A percentile compares a stretch with the other conserved stretches of the same genome.
Evolutionary conservation across 2,888 invertebrate genomes (phyloP).

Genomic region (Gymnocheta viridis): DNA sequence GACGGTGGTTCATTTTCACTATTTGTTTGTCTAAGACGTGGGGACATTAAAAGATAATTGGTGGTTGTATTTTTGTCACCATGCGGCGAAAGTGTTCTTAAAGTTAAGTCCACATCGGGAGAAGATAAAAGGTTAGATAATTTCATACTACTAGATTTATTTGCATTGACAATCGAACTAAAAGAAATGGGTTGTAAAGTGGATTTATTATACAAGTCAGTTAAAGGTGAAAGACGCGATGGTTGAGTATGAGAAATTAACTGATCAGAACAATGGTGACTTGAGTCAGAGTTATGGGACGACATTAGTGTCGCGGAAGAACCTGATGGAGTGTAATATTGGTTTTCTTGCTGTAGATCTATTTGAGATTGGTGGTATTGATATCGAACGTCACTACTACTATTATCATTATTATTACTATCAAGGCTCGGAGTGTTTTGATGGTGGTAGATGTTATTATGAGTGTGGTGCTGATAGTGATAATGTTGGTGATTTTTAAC

Average conservation of each 20-base stretch:
- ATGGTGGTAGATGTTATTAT: constrained; percentile 68
- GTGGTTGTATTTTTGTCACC: neutral
- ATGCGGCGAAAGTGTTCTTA: constrained; percentile 29
- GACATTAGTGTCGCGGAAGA: neutral
- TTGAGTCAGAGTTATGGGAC: constrained; percentile 4
- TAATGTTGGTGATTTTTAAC: constrained; percentile 75
- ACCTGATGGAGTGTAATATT: constrained; percentile 1
- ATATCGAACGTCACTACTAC: constrained; percentile 49
- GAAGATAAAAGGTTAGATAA: constrained; percentile 54
- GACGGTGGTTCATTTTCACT: neutral
- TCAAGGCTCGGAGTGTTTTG: neutral
- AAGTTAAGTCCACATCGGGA: constrained; percentile 41
- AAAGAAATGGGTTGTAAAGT: constrained; percentile 33
- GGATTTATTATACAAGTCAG: constrained; percentile 41
- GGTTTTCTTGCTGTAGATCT: neutral
- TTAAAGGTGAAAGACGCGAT: constrained; percentile 47
- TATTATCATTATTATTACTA: constrained; percentile 63
- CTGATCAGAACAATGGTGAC: constrained; percentile 21
- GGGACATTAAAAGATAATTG: constrained; percentile 22
- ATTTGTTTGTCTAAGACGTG: constrained; percentile 7
- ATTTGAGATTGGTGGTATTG: constrained; percentile 52
- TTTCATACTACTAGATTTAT: constrained; percentile 49
- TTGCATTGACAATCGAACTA: constrained; percentile 32
- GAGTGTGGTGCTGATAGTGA: constrained; percentile 71
- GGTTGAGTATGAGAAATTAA: neutral